phyloP scores from a whole-genome alignment of 1,140 invertebrate species.

The Lutraria rhynchaena region DNA sequence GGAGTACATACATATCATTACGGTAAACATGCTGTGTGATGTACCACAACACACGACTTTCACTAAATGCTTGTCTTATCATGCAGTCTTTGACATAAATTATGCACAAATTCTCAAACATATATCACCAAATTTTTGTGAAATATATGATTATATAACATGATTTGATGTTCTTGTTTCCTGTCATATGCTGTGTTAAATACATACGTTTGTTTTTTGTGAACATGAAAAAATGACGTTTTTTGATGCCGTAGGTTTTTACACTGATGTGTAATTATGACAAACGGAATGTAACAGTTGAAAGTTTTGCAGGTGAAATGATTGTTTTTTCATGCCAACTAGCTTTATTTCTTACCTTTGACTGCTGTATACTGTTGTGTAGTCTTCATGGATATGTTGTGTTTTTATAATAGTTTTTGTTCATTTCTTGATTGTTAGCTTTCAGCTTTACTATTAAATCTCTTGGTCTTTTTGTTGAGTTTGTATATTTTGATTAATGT shows the following conservation, averaged over 20 bases:
- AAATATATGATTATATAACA: no score
- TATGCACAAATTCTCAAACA: not conserved
- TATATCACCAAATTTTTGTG: not conserved
- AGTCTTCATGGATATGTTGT: constrained; percentile 10
- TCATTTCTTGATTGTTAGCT: constrained; percentile 19
- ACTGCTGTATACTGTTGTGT: constrained; percentile 30
- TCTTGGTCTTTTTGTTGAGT: not conserved
- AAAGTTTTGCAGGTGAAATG: constrained; percentile 1
- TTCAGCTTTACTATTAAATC: constrained; percentile 19
- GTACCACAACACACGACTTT: no score
- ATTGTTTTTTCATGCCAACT: constrained; percentile 16
- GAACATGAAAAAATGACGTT: constrained; percentile 1
- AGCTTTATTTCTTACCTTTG: constrained; percentile 5
- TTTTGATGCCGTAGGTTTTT: not conserved
- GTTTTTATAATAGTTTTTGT: constrained; percentile 15
- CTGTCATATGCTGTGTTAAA: no score
- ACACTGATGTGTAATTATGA: not conserved
- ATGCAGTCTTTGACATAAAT: not conserved
- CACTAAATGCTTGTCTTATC: no score
- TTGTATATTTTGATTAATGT: no score
- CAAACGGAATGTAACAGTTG: constrained; percentile 3
- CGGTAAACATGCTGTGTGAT: no score
- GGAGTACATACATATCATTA: not conserved
- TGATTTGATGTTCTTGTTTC: no score
- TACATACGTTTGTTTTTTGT: not conserved